phyloP scores from a whole-genome alignment of 2,113 vertebrate species.

The Microcebus tavaratra region DNA sequence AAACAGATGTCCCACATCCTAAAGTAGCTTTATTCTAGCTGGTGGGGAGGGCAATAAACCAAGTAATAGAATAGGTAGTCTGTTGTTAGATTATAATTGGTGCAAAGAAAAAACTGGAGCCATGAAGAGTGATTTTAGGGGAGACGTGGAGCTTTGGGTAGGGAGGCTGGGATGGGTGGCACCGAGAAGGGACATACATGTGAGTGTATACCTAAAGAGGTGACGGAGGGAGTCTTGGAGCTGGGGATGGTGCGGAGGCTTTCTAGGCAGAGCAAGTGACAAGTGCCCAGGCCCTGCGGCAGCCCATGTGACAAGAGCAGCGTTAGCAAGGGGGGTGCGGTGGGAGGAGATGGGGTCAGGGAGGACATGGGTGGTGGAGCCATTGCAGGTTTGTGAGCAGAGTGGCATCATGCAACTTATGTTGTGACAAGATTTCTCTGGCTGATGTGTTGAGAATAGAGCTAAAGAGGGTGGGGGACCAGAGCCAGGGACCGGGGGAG shows the following conservation, averaged over 20 bases:
- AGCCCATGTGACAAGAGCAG: not conserved
- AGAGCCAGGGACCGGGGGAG: not conserved
- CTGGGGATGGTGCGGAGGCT: not conserved
- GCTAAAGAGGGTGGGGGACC: not conserved
- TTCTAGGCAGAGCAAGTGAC: not conserved
- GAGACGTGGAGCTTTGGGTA: not conserved
- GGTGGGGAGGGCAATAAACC: rapidly evolving
- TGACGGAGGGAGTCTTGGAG: not conserved
- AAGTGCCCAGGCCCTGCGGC: rapidly evolving
- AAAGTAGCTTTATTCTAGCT: not conserved
- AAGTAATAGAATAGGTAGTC: not conserved
- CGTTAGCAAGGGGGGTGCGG: too few relatives aligned
- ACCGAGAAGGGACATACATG: too few relatives aligned
- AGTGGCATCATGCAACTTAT: rapidly evolving
- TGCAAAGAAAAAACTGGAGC: too few relatives aligned
- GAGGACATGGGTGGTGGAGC: not conserved
- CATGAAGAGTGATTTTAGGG: not conserved
- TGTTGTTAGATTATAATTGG: not conserved
- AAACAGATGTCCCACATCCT: not conserved
- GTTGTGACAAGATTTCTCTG: not conserved
- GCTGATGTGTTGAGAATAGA: not conserved
- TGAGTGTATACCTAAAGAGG: not conserved
- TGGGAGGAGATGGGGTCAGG: not conserved
- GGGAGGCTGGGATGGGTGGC: too few relatives aligned
- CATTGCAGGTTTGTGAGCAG: not conserved